Evolutionary conservation across 1,140 invertebrate species (phyloP).

Genomic region (Drosophila neocordata): DNA sequence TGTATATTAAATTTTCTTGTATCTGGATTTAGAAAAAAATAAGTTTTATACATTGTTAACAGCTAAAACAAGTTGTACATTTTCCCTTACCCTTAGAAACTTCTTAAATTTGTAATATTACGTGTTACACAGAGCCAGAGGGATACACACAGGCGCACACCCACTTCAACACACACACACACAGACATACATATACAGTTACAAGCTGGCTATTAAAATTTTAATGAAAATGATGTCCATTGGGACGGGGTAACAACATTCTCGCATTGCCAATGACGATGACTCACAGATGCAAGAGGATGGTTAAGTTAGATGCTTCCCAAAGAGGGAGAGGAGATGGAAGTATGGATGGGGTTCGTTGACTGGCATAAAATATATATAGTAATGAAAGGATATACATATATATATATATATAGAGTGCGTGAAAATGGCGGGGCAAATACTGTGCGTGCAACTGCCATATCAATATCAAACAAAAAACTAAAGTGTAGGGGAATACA

Average conservation of each 20-base stretch:
- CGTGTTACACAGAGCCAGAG: slow-evolving; percentile 32
- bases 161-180: not conserved
- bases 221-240: slow-evolving; percentile 74
- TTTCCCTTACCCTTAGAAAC: slow-evolving; percentile 32
- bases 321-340: too few relatives aligned
- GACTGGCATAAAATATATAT: slow-evolving; percentile 1
- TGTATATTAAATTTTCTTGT: too few relatives aligned
- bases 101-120: slow-evolving; percentile 72
- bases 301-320: not conserved
- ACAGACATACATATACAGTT: not conserved
- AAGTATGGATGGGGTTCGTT: too few relatives aligned
- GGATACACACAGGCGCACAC: slow-evolving; percentile 1
- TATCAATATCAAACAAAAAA: slow-evolving; percentile 62
- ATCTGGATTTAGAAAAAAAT: too few relatives aligned
- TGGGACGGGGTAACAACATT: slow-evolving; percentile 56
- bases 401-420: too few relatives aligned
- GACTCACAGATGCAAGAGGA: slow-evolving; percentile 48
- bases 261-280: slow-evolving; percentile 54
- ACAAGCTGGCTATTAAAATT: slow-evolving; percentile 70
- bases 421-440: slow-evolving; percentile 23
- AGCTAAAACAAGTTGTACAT: slow-evolving; percentile 18
- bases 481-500: slow-evolving; percentile 31
- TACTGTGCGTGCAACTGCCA: slow-evolving; percentile 72
- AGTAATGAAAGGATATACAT: slow-evolving; percentile 11
- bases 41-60: not conserved